phyloP scores from a whole-genome alignment of 2,113 vertebrate species.

The Collichthys lucidus region DNA sequence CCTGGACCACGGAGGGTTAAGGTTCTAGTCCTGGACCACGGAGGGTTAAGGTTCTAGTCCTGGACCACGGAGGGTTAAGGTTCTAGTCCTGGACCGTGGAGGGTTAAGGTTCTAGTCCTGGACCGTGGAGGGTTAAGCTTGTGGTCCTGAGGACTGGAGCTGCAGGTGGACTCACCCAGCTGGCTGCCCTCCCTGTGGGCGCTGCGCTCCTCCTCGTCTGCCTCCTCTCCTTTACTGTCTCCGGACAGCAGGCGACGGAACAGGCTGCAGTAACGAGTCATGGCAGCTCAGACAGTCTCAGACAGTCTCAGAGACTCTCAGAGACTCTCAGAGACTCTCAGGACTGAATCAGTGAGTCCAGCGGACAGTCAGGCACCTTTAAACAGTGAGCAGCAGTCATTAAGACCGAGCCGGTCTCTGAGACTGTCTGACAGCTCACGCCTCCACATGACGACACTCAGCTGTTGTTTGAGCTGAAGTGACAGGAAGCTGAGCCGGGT shows the following conservation, averaged over 20 bases:
- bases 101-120: no score
- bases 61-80: no score
- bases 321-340: no score
- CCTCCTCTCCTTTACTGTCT: slow-evolving; percentile 42
- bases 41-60: no score
- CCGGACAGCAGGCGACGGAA: slow-evolving; percentile 63
- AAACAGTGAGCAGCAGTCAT: neutral
- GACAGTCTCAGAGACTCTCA: neutral
- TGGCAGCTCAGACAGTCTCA: neutral
- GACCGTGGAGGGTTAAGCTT: no score
- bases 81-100: no score
- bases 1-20: no score
- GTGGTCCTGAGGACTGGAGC: no score
- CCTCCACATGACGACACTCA: neutral
- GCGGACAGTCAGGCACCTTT: neutral
- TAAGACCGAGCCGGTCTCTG: neutral
- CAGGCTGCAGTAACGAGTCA: slow-evolving; percentile 72
- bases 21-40: no score
- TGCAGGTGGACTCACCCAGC: slow-evolving; percentile 64
- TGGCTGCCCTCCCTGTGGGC: slow-evolving; percentile 33
- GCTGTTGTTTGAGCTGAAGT: no score
- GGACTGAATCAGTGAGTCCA: neutral
- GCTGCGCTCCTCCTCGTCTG: slow-evolving; percentile 45
- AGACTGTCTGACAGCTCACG: neutral
- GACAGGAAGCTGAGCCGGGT: no score